Evolutionary conservation across 2,888 invertebrate species (phyloP), one percentile per base, ranked within the genome.

Genomic region (Byasa hedistus): DNA sequence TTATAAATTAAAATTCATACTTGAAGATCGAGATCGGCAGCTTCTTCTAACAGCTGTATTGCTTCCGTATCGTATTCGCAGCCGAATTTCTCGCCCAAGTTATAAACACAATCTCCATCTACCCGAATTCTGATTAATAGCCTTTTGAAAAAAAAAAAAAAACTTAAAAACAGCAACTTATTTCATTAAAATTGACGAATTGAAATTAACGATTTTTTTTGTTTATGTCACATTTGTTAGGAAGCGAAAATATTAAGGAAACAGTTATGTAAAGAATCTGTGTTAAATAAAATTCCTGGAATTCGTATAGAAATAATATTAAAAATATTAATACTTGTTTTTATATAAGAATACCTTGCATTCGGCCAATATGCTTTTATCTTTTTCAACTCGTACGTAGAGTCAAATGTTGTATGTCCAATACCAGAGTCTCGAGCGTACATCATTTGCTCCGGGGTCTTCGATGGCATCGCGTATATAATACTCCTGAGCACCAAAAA

Each of bases 11-110:
- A 39, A 39, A 58, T 22, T 36, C 52, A 17, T 55, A 55, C 54
- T 22, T 61, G 39, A 22, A 61, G 39, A 55, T 74, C 74, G 17
- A 80, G 75, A 2, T 69, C 62, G 10, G 82, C 82, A 12, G 82
- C 81, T 73, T 80, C 76, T 27, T 82, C 80, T 23, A 83, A 69
- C 22, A 83, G 68, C 15, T 70, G 68, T 3, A 73, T 64, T 1
- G 81, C 82, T 67, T 82, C 82, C 1, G 77, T 77, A 56, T 79
- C 77, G 63, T 73, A 79, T 32, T 80, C 76, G 62, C 80, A 82
- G 3, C 82, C 82, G 62, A 79, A 82, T 64, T 82, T 81, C 5
- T 77, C 74, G 0, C 78, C 78, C n/a, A 80, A 64, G 22, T 73
- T 73, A 60, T 76, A 79, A 12, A 73, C 57, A 57, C 79, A 74